Evolutionary conservation across 2,888 invertebrate species (phyloP).

Genomic region (Fragum sueziense): DNA sequence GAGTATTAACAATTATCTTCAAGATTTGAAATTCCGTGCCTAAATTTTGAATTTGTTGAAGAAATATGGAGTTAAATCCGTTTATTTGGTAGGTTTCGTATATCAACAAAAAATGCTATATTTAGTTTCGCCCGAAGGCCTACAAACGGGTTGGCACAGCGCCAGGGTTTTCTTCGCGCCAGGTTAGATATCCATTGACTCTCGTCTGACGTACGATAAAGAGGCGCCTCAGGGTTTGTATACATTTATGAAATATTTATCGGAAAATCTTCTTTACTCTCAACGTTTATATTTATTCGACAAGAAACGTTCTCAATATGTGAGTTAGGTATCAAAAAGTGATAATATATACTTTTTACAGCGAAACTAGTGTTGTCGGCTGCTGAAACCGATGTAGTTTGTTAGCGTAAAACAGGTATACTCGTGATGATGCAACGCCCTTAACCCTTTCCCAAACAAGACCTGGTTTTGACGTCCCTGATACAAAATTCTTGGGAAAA

Average conservation of each 20-base stretch:
- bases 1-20: too few species aligned
- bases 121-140: conserved; percentile 39
- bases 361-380: too few species aligned
- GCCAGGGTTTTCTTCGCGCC: conserved; percentile 58
- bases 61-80: background rate
- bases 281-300: too few species aligned
- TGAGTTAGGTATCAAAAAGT: too few species aligned
- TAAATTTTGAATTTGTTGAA: background rate
- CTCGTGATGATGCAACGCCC: conserved; percentile 56
- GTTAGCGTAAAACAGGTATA: background rate
- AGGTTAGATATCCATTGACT: conserved; percentile 58
- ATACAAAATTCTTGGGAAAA: too few species aligned
- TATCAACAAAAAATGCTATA: conserved; percentile 5
- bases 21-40: too few species aligned
- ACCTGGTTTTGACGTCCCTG: too few species aligned
- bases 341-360: too few species aligned
- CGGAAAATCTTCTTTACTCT: too few species aligned
- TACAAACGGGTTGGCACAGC: conserved; percentile 39
- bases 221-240: conserved; percentile 28
- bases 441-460: too few species aligned
- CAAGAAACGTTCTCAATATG: too few species aligned
- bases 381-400: too few species aligned
- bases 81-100: background rate
- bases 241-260: background rate
- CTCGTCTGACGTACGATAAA: conserved; percentile 39